Evolutionary conservation across 2,113 vertebrate genomes (phyloP).

Genomic region (Suncus etruscus): DNA sequence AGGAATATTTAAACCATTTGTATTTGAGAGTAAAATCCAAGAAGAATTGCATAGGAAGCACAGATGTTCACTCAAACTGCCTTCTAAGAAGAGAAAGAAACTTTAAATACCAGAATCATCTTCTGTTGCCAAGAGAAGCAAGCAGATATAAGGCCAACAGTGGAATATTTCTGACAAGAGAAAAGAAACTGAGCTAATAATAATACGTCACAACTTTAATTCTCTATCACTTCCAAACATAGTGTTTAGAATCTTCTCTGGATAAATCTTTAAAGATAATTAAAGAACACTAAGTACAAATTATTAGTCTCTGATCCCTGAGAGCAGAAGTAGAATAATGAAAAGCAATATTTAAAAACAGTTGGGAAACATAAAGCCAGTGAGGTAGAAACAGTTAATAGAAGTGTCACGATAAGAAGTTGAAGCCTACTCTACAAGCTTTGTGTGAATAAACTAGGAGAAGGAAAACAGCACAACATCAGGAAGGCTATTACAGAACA

Average conservation of each 20-base stretch:
- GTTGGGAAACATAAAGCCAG: neutral
- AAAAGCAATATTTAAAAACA: neutral
- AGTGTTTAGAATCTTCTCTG: neutral
- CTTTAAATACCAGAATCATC: too few species aligned
- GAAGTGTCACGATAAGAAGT: neutral
- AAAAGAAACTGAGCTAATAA: neutral
- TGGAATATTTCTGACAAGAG: neutral
- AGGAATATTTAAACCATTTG: too few species aligned
- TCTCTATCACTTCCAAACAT: neutral
- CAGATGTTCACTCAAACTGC: too few species aligned
- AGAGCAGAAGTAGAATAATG: neutral
- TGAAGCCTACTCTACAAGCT: neutral
- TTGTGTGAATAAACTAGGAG: neutral
- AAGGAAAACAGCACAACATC: too few species aligned
- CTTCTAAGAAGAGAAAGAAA: too few species aligned
- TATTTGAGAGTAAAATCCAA: too few species aligned
- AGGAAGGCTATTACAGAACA: neutral
- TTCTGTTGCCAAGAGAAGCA: neutral
- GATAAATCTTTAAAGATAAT: slow-evolving; percentile 16
- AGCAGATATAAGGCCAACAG: neutral
- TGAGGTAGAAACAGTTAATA: neutral
- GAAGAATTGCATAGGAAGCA: too few species aligned
- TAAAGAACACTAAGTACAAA: neutral
- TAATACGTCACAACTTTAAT: neutral
- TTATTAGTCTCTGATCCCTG: neutral